phyloP scores from a whole-genome alignment of 2,888 invertebrate species.

The Caenorhabditis uteleia region DNA sequence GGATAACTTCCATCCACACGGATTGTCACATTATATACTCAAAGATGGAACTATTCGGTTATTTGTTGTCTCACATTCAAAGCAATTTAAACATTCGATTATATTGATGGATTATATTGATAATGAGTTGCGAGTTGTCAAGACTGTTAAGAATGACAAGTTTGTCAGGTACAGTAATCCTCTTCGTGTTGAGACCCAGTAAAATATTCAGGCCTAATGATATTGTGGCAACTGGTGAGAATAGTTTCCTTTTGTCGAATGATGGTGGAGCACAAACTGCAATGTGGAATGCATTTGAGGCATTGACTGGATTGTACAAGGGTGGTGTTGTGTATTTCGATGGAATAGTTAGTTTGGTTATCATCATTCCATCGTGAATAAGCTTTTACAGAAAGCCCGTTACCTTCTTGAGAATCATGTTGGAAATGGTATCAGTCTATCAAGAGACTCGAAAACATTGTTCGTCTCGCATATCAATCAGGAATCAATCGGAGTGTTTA shows the following conservation, averaged over 20 bases:
- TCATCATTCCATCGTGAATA: neutral
- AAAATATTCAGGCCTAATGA: constrained; percentile 43
- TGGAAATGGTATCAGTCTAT: constrained; percentile 49
- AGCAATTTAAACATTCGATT: constrained; percentile 42
- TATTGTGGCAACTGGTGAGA: constrained; percentile 41
- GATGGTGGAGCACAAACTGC: constrained; percentile 47
- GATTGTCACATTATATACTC: constrained; percentile 40
- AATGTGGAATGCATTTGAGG: constrained; percentile 32
- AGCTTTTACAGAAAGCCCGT: constrained; percentile 22
- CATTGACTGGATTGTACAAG: constrained; percentile 26
- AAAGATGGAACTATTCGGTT: constrained; percentile 42
- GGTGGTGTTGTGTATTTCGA: constrained; percentile 48
- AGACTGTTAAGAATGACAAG: constrained; percentile 39
- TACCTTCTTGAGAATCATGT: constrained; percentile 17
- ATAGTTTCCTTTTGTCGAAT: constrained; percentile 47
- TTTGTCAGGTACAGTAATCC: constrained; percentile 27
- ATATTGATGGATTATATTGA: constrained; percentile 45
- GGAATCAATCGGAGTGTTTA: constrained; percentile 36
- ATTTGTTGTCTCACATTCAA: constrained; percentile 43
- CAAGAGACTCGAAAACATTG: constrained; percentile 31
- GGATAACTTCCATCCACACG: constrained; percentile 50
- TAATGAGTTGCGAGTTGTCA: constrained; percentile 33
- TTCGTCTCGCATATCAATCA: constrained; percentile 44
- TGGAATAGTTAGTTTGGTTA: constrained; percentile 26
- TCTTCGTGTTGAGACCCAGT: neutral